Conservation (phyloP, 2,888 invertebrate genomes). For the Dolichomitus sp. region DNA sequence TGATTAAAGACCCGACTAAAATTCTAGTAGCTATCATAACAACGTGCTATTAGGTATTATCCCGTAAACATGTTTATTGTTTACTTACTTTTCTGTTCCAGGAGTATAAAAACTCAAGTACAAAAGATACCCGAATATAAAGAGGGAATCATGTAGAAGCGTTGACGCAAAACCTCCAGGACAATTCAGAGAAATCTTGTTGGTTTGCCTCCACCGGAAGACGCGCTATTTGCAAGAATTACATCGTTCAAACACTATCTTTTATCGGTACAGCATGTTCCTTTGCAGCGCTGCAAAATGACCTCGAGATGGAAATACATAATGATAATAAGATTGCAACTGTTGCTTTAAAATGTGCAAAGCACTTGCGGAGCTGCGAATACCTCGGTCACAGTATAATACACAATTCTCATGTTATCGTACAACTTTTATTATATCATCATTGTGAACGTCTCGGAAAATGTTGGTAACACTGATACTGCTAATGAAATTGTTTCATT, state of each 20-base stretch:
- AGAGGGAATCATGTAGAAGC: neutral
- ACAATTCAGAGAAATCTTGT: neutral
- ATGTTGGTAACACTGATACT: neutral
- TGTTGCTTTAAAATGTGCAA: neutral
- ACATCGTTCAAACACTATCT: slow-evolving; percentile 2
- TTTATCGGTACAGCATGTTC: neutral
- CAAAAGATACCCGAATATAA: neutral
- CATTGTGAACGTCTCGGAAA: neutral
- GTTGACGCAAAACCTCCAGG: neutral
- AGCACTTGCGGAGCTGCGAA: slow-evolving; percentile 7
- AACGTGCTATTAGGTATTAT: neutral
- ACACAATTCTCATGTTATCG: slow-evolving; percentile 12
- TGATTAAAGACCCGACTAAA: slow-evolving; percentile 22
- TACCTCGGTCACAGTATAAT: neutral
- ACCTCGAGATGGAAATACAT: neutral
- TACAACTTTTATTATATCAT: neutral
- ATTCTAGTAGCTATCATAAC: neutral
- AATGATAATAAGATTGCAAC: slow-evolving; percentile 13
- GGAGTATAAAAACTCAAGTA: neutral
- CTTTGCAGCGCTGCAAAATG: neutral
- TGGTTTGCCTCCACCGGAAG: neutral
- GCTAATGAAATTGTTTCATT: neutral
- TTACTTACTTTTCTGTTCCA: neutral
- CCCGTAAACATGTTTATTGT: neutral
- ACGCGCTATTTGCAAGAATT: neutral